A percentile compares a stretch with the other conserved stretches of the same genome.
Evolutionary conservation across 2,113 vertebrate genomes (phyloP).

Genomic region (Menidia beryllina): DNA sequence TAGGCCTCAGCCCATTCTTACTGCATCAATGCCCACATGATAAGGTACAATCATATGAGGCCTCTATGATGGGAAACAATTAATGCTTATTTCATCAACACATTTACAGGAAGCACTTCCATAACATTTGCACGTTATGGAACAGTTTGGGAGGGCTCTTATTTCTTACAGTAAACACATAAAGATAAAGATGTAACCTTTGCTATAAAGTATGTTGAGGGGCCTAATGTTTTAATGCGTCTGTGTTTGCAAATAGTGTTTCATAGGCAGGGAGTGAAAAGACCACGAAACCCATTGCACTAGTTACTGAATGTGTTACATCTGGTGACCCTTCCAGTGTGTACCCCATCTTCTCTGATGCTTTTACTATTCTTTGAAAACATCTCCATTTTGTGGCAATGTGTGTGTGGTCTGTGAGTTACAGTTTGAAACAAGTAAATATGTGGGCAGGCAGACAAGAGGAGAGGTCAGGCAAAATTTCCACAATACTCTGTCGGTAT

Average conservation of each 20-base stretch:
- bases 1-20: conserved; percentile 34
- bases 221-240: conserved; percentile 8
- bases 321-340: no score
- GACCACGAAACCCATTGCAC: conserved; percentile 21
- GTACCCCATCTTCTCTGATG: no score
- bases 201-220: conserved; percentile 11
- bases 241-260: not conserved
- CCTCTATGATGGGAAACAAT: conserved; percentile 30
- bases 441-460: conserved; percentile 3
- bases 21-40: conserved; percentile 16
- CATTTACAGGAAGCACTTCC: not conserved
- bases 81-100: not conserved
- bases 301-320: not conserved
- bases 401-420: conserved; percentile 5
- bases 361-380: no score
- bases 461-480: conserved; percentile 28
- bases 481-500: no score
- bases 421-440: conserved; percentile 29
- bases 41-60: conserved; percentile 36
- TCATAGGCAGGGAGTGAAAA: conserved; percentile 3
- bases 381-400: not conserved
- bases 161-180: conserved; percentile 56
- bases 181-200: conserved; percentile 39
- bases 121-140: conserved; percentile 75
- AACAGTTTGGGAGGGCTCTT: conserved; percentile 62